Evolutionary conservation across 2,888 invertebrate genomes (phyloP).

Genomic region (Branchipolynoe longqiensis): DNA sequence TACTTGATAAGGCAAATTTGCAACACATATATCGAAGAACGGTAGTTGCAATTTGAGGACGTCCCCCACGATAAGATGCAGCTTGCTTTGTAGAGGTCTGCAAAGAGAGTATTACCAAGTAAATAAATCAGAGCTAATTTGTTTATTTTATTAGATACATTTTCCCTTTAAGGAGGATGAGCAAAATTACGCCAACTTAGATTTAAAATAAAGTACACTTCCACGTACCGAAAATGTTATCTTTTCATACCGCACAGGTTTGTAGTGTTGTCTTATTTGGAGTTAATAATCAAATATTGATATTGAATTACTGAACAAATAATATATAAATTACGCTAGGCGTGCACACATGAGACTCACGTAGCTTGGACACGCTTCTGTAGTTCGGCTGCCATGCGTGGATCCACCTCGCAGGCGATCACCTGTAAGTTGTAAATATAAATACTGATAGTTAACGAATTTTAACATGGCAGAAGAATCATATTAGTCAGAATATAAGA

Average conservation of each 20-base stretch:
- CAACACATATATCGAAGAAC: conserved; percentile 98
- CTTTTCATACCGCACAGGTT: too few species aligned
- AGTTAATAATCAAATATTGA: background rate
- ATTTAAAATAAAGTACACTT: too few species aligned
- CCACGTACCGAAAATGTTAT: too few species aligned
- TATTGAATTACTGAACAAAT: background rate
- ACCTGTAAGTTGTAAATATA: conserved; percentile 85
- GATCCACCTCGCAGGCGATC: conserved; percentile 98
- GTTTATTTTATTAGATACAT: too few species aligned
- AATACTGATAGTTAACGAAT: too few species aligned
- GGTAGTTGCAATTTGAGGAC: conserved; percentile 96
- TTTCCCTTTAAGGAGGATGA: background rate
- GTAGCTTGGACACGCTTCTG: conserved; percentile 93
- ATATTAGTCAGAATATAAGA: too few species aligned
- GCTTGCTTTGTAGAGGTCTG: conserved; percentile 92
- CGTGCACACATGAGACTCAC: too few species aligned
- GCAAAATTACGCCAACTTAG: background rate
- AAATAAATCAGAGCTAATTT: too few species aligned
- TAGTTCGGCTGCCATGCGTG: conserved; percentile 95
- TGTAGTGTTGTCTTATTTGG: too few species aligned
- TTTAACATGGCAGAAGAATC: too few species aligned
- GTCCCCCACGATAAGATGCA: conserved; percentile 96
- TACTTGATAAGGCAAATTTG: conserved; percentile 99
- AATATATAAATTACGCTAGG: background rate
- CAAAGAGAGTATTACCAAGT: too few species aligned